These are phyloP conservation scores for Bombus polaris DNA, from an alignment of 1,140 invertebrate species.

Conservation along the genomic window DNA sequence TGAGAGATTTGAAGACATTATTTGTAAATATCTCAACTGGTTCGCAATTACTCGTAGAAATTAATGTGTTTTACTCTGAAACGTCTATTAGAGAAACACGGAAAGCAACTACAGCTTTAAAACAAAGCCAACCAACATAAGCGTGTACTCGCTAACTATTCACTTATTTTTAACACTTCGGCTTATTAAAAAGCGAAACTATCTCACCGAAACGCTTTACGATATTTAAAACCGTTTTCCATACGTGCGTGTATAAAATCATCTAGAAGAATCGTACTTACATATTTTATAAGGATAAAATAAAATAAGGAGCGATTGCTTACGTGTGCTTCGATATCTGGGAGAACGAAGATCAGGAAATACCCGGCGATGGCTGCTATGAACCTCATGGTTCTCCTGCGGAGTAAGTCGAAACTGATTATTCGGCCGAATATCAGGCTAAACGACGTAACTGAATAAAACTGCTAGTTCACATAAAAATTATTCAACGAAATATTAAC, in stretches of 20 bases:
- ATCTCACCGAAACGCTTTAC: not conserved
- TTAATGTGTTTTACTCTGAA: too few relatives aligned
- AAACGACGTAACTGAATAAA: not conserved
- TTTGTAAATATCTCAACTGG: too few relatives aligned
- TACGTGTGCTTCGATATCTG: conserved; percentile 4
- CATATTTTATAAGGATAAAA: not conserved
- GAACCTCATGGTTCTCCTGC: conserved; percentile 53
- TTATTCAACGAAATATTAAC: not conserved
- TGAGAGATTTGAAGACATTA: too few relatives aligned
- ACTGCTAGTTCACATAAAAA: not conserved
- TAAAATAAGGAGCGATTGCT: not conserved
- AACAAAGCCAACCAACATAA: not conserved
- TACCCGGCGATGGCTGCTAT: conserved; percentile 43
- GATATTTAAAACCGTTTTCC: not conserved
- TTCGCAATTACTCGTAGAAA: too few relatives aligned
- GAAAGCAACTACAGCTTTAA: not conserved
- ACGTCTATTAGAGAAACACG: too few relatives aligned
- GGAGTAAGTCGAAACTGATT: conserved; percentile 13
- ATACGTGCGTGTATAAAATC: too few relatives aligned
- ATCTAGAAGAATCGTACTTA: too few relatives aligned
- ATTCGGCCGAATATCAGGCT: not conserved
- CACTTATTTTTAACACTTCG: too few relatives aligned
- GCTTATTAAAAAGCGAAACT: not conserved
- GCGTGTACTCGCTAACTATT: not conserved
- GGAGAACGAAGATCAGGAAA: conserved; percentile 35